phyloP scores from a whole-genome alignment of 2,888 invertebrate genomes.

The Amphipyra tragopoginis region DNA sequence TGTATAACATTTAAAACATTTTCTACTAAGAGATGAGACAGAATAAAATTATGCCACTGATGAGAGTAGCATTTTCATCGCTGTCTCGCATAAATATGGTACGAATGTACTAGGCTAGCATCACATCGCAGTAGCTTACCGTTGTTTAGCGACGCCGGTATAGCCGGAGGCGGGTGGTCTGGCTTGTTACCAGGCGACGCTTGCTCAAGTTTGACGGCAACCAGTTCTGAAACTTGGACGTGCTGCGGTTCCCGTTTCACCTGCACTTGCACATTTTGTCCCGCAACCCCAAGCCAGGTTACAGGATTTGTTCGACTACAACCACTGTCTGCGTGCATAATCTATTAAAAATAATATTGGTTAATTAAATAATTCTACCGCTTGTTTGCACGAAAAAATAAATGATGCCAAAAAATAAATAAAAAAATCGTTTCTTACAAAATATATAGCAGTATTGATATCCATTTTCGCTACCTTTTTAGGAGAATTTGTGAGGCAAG shows the following conservation, averaged over 20 bases:
- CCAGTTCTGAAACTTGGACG: slow-evolving; percentile 90
- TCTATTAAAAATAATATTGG: slow-evolving; percentile 57
- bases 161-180: slow-evolving; percentile 79
- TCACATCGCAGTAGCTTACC: slow-evolving; percentile 66
- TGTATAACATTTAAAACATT: no score
- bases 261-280: slow-evolving; percentile 87
- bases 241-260: slow-evolving; percentile 92
- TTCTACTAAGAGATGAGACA: no score
- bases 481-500: slow-evolving; percentile 85
- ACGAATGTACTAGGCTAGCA: slow-evolving; percentile 64
- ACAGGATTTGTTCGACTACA: slow-evolving; percentile 93
- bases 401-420: slow-evolving; percentile 22
- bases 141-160: slow-evolving; percentile 85
- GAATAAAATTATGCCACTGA: background rate
- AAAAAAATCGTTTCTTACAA: slow-evolving; percentile 46
- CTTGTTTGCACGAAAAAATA: slow-evolving; percentile 5
- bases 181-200: slow-evolving; percentile 91
- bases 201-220: slow-evolving; percentile 91
- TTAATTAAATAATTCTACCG: background rate
- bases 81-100: slow-evolving; percentile 66
- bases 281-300: slow-evolving; percentile 89
- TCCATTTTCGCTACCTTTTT: slow-evolving; percentile 77
- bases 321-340: slow-evolving; percentile 89
- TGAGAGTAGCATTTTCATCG: slow-evolving; percentile 48
- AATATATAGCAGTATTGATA: slow-evolving; percentile 54